phyloP scores from a whole-genome alignment of 2,797 vertebrate species.

The Lepilemur ruficaudatus region DNA sequence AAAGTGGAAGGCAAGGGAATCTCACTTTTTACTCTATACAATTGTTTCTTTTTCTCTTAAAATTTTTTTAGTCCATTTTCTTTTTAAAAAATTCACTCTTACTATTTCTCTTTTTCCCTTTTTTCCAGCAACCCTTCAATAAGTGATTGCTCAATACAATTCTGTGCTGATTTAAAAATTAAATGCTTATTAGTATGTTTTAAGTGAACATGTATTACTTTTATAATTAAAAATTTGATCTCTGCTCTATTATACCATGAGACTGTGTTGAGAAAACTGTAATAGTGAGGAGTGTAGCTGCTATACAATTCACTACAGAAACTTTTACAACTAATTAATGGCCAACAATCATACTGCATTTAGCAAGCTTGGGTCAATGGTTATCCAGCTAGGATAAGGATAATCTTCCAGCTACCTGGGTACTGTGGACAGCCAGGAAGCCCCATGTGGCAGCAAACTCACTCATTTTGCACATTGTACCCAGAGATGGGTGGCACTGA shows the following conservation, averaged over 20 bases:
- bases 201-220: neutral
- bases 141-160: neutral
- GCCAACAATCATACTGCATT: neutral
- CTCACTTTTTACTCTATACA: neutral
- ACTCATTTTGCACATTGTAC: neutral
- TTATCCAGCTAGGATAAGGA: neutral
- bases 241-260: neutral
- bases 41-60: no score
- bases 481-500: neutral
- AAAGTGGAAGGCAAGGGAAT: slow-evolving; percentile 1
- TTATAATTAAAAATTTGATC: neutral
- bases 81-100: no score
- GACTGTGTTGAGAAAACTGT: neutral
- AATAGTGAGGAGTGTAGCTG: neutral
- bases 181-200: slow-evolving; percentile 1
- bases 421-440: neutral
- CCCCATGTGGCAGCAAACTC: neutral
- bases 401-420: neutral
- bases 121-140: no score
- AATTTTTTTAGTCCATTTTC: no score
- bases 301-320: neutral
- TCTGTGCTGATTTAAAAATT: neutral
- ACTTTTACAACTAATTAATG: neutral
- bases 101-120: no score
- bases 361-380: neutral